Evolutionary conservation across 2,888 invertebrate species (phyloP).

Genomic region (Agriopis aurantiaria): DNA sequence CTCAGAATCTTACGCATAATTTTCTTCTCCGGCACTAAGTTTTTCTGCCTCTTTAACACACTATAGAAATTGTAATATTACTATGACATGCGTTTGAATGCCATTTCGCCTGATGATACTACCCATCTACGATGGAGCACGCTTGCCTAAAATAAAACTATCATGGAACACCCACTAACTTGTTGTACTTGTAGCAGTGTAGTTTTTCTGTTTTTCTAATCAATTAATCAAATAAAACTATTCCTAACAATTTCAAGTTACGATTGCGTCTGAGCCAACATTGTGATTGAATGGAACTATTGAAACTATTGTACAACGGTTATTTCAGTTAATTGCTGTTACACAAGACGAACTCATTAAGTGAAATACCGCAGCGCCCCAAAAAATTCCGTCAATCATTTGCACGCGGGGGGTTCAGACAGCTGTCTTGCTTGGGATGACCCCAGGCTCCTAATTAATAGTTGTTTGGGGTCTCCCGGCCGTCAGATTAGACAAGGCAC

Average conservation of each 20-base stretch:
- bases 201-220: too few species aligned
- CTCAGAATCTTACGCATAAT: too few species aligned
- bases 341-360: constrained; percentile 37
- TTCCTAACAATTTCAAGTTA: neutral
- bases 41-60: too few species aligned
- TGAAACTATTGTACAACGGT: constrained; percentile 6
- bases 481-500: constrained; percentile 39
- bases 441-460: constrained; percentile 80
- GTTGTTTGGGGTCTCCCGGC: constrained; percentile 59
- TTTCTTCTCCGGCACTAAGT: too few species aligned
- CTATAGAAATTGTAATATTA: too few species aligned
- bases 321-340: constrained; percentile 19
- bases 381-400: constrained; percentile 68
- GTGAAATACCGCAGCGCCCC: constrained; percentile 18
- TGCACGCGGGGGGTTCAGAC: constrained; percentile 63
- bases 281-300: neutral
- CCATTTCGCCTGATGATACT: too few species aligned
- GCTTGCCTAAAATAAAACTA: too few species aligned
- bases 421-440: constrained; percentile 78
- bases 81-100: too few species aligned
- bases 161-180: too few species aligned
- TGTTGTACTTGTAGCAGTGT: too few species aligned
- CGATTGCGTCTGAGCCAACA: neutral
- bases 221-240: neutral
- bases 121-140: too few species aligned